These are phyloP conservation scores for Caranx ignobilis DNA, from an alignment of 2,113 vertebrate genomes.

Conservation along the genomic window DNA sequence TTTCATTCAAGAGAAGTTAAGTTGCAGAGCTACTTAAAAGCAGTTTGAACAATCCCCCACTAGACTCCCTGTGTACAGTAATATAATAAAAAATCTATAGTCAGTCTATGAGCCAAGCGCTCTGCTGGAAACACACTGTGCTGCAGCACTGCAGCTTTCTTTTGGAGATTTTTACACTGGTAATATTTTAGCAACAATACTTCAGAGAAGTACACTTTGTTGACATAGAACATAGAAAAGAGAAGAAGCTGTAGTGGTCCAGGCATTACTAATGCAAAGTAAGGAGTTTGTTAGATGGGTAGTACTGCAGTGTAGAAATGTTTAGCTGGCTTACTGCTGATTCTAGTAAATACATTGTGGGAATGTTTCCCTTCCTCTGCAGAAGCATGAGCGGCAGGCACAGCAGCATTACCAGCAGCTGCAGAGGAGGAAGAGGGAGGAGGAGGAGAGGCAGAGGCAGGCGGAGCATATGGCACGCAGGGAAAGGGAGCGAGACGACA, in stretches of 20 bases:
- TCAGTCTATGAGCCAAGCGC: background rate
- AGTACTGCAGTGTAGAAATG: conserved; percentile 39
- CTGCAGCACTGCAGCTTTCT: conserved; percentile 21
- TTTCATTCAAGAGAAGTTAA: background rate
- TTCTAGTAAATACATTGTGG: conserved; percentile 35
- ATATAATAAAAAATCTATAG: background rate
- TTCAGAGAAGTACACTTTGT: conserved; percentile 12
- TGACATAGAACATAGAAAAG: background rate
- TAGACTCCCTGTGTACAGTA: conserved; percentile 4
- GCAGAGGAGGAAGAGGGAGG: conserved; percentile 94
- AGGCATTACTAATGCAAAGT: conserved; percentile 14
- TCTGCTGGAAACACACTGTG: conserved; percentile 2
- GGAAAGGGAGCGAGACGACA: conserved; percentile 87
- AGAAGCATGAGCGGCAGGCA: conserved; percentile 97
- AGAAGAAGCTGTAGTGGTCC: background rate
- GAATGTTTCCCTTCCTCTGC: conserved; percentile 62
- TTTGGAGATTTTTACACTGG: background rate
- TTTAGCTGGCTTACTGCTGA: conserved; percentile 52
- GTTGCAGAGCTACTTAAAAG: background rate
- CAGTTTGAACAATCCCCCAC: background rate
- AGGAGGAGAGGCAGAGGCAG: conserved; percentile 95
- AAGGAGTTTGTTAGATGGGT: conserved; percentile 24
- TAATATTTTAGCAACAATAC: conserved; percentile 2
- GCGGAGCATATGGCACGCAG: conserved; percentile 91
- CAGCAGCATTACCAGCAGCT: conserved; percentile 98